A percentile compares a stretch with the other conserved stretches of the same genome.
phyloP scores from a whole-genome alignment of 2,888 invertebrate genomes.

The Ommatoiulus sabulosus region DNA sequence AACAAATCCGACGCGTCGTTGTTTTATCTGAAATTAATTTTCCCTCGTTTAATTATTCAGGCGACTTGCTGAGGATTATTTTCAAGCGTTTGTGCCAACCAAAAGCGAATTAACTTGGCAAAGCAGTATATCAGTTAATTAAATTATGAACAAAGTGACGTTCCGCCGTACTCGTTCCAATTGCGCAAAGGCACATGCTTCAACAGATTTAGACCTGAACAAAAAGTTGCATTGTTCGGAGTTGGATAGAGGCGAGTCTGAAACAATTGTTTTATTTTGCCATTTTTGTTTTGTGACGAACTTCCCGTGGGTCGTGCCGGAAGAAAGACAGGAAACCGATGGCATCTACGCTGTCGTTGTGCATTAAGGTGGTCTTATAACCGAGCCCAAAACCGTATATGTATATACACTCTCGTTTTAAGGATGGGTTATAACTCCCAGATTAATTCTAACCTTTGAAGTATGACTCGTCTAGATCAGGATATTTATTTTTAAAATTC shows the following conservation, averaged over 20 bases:
- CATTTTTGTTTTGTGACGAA: neutral
- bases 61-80: slow-evolving; percentile 4
- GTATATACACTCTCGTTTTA: no score
- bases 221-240: neutral
- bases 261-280: neutral
- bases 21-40: slow-evolving; percentile 38
- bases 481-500: no score
- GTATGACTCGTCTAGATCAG: no score
- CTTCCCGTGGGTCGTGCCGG: slow-evolving; percentile 40
- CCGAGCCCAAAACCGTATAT: no score
- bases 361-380: no score
- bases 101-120: slow-evolving; percentile 21
- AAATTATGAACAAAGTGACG: slow-evolving; percentile 21
- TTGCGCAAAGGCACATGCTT: neutral
- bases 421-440: no score
- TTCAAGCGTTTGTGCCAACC: neutral
- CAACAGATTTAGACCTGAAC: neutral
- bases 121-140: neutral
- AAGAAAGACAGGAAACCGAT: slow-evolving; percentile 23
- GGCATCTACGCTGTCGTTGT: neutral
- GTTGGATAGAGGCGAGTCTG: neutral
- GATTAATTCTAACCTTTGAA: no score
- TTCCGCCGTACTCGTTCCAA: neutral
- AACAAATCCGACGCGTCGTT: neutral
- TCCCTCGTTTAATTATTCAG: slow-evolving; percentile 11